Base-by-base conservation (phyloP, 1,140 invertebrate genomes). In the Pinna nobilis region DNA sequence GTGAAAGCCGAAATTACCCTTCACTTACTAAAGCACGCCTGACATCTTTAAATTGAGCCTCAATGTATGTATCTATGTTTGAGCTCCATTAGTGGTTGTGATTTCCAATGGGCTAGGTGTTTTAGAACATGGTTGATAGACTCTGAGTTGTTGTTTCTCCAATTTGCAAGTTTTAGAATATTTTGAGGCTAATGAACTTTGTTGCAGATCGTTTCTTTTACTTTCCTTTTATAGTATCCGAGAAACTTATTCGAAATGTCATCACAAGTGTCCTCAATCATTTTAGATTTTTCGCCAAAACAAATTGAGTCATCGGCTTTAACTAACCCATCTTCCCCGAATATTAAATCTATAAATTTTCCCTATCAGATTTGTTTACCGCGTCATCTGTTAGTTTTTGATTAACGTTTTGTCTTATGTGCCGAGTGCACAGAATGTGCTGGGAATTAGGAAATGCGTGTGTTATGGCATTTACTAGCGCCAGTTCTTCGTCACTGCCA, bases 101-200 rank as follows among this genome's bases (percentile, higher is more conserved):
- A 57, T 59, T 68, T 63, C 77, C 72, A 78, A 20, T 72, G 66
- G 28, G 68, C 41, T 2, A 37, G 23, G n/a, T n/a, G n/a, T n/a
- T n/a, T n/a, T n/a, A n/a, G n/a, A n/a, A n/a, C n/a, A 23, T 76
- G 74, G 25, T 79, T 76, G 0, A 70, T 30, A 1, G 69, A 75
- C 28, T 73, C 77, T 25, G 53, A 74, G 32, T 76, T 76, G 23
- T 74, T 77, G 60, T 75, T 79, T 39, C 69, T 75, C 77, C 69
- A 75, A 2, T 47, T 28, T n/a, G n/a, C n/a, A n/a, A n/a, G n/a
- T n/a, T n/a, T n/a, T n/a, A n/a, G n/a, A n/a, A n/a, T n/a, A n/a
- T n/a, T n/a, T n/a, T n/a, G n/a, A n/a, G n/a, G n/a, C n/a, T n/a
- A n/a, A n/a, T n/a, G n/a, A n/a, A n/a, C 9, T 74, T 51, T 6